Evolutionary conservation across 2,113 vertebrate genomes (phyloP), one percentile per base, ranked within the genome.

Genomic region (Polyodon spathula): DNA sequence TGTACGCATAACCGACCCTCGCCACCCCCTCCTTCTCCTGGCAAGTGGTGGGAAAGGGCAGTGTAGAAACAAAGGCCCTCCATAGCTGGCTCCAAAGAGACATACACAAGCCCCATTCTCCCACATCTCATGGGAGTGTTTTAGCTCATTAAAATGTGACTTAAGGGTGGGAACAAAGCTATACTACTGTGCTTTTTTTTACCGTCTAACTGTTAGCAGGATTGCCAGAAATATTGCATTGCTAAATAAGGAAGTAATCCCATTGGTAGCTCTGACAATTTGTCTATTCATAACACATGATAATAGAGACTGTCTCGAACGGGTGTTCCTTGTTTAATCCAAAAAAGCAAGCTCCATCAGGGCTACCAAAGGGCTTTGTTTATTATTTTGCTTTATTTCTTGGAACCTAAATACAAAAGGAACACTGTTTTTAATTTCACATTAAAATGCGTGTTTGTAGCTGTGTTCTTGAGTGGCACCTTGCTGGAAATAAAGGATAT

Each of bases 31-130:
- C 40, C 56, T 9, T 60, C 56, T 64, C 27, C 14, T 51, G 40
- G 59, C 8, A 64, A 58, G 48, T 61, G 71, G 50, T 72, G 68
- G 48, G 54, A 78, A 71, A 77, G 66, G 60, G 61, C 68, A 72
- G 40, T 27, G 42, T n/a, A 37, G 11, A 11, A n/a, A 65, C 43
- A 55, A 56, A 37, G 58, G 14, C 43, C 37, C 42, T 40, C 50
- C 57, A 42, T 16, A 40, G 37, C 52, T n/a, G 38, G 12, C 43
- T 54, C 15, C 58, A 55, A 14, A 15, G 38, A 66, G 27, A 4
- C 17, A 63, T 5, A 51, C 59, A 66, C 6, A 15, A 1, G 5
- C 52, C 17, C 11, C 40, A 57, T 40, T 66, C 42, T 58, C 44
- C 15, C 44, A 55, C 11, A 55, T 15, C 39, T 60, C 56, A 56